Conservation (phyloP, 2,888 invertebrate genomes). For the Hyles lineata region DNA sequence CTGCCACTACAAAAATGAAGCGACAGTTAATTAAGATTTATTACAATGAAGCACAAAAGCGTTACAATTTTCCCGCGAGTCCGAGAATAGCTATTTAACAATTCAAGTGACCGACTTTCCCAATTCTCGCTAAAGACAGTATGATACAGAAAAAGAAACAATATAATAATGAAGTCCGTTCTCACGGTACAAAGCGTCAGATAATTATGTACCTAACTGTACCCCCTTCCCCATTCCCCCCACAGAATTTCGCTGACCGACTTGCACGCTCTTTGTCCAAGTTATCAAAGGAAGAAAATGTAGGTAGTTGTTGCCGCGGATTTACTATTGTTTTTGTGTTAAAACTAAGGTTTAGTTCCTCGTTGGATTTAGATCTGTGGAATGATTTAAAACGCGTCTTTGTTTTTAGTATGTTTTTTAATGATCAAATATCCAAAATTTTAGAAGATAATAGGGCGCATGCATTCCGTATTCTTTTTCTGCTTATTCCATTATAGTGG, state of each 20-base stretch:
- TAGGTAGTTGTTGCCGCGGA: background rate
- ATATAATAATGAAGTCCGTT: constrained; percentile 18
- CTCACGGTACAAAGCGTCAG: constrained; percentile 1
- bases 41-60: background rate
- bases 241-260: constrained; percentile 24
- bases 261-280: constrained; percentile 8
- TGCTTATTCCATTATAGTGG: no score
- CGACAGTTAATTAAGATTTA: no score
- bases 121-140: background rate
- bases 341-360: background rate
- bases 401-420: background rate
- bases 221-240: no score
- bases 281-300: constrained; percentile 3
- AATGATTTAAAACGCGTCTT: background rate
- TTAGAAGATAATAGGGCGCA: background rate
- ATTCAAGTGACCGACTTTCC: constrained; percentile 1
- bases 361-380: background rate
- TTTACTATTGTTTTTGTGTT: constrained; percentile 19
- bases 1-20: no score
- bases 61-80: background rate
- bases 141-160: constrained; percentile 2
- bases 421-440: background rate
- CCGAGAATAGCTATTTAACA: background rate
- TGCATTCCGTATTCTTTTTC: background rate
- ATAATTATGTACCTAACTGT: constrained; percentile 14